Evolutionary conservation across 2,888 invertebrate genomes (phyloP).

Genomic region (Pomacea canaliculata): DNA sequence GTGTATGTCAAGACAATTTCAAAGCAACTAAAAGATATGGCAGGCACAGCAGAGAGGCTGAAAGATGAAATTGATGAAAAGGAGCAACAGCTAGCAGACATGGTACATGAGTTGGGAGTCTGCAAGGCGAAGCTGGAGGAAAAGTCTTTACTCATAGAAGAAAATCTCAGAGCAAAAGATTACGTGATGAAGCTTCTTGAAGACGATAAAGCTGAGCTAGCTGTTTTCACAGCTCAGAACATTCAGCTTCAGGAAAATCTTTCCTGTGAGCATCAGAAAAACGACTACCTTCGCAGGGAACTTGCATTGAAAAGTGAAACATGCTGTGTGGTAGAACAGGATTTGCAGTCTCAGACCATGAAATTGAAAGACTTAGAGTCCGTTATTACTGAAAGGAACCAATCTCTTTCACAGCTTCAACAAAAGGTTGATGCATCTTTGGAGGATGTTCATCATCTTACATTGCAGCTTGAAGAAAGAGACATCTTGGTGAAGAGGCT

Average conservation of each 20-base stretch:
- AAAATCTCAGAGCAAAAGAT: slow-evolving; percentile 1
- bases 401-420: neutral
- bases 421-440: neutral
- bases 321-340: neutral
- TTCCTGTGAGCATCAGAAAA: neutral
- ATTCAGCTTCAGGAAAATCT: neutral
- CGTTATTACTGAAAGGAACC: slow-evolving; percentile 2
- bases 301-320: slow-evolving; percentile 14
- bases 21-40: slow-evolving; percentile 7
- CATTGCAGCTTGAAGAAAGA: slow-evolving; percentile 6
- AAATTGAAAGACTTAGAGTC: slow-evolving; percentile 8
- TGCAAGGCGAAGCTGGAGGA: slow-evolving; percentile 7
- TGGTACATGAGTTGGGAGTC: slow-evolving; percentile 1
- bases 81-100: slow-evolving; percentile 17
- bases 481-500: neutral
- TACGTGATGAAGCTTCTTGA: neutral
- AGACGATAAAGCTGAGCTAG: neutral
- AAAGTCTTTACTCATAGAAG: slow-evolving; percentile 7
- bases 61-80: neutral
- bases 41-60: neutral
- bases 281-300: neutral
- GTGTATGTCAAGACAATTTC: neutral
- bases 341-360: slow-evolving; percentile 6
- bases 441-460: neutral
- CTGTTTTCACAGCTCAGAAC: neutral